Percentiles rank a stretch among this genome's conserved stretches.
These are phyloP conservation scores for Tylochromis polylepis DNA, from an alignment of 2,113 vertebrate species.

Conservation along the genomic window DNA sequence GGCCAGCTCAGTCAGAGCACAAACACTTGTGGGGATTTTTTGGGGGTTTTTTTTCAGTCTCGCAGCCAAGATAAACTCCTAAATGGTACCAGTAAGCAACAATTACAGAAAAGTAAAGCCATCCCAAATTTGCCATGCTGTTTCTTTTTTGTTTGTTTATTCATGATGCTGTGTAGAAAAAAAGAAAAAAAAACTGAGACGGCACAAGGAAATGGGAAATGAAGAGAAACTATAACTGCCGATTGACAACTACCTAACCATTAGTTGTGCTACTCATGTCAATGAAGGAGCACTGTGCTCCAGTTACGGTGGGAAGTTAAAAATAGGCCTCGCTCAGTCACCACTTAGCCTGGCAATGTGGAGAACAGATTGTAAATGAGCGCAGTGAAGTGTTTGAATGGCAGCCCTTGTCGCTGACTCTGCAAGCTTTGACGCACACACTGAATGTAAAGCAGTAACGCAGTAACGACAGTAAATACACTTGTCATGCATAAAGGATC, in stretches of 20 bases:
- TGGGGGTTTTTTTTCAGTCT: not conserved
- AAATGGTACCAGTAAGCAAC: conserved; percentile 8
- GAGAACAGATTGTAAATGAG: conserved; percentile 68
- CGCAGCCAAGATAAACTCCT: not conserved
- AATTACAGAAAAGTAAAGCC: not conserved
- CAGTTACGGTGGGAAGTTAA: conserved; percentile 58
- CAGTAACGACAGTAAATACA: conserved; percentile 18
- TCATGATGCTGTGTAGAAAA: not conserved
- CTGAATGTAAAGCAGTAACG: conserved; percentile 48
- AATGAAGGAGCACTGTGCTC: conserved; percentile 49
- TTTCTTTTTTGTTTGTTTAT: not conserved
- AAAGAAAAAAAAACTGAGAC: not conserved
- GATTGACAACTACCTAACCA: conserved; percentile 49
- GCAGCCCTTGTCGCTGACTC: conserved; percentile 55
- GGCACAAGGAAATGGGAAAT: not conserved
- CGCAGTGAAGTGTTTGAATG: conserved; percentile 66
- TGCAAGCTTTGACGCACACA: conserved; percentile 32
- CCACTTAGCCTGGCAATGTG: conserved; percentile 65
- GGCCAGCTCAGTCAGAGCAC: not conserved
- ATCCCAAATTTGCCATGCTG: not conserved
- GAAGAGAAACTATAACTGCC: not conserved
- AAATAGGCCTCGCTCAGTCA: conserved; percentile 71
- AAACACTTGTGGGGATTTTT: not conserved
- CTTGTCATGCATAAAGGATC: conserved; percentile 20
- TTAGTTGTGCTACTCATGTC: conserved; percentile 32